Conservation (phyloP, 2,113 vertebrate species). For the Alethe diademata region DNA sequence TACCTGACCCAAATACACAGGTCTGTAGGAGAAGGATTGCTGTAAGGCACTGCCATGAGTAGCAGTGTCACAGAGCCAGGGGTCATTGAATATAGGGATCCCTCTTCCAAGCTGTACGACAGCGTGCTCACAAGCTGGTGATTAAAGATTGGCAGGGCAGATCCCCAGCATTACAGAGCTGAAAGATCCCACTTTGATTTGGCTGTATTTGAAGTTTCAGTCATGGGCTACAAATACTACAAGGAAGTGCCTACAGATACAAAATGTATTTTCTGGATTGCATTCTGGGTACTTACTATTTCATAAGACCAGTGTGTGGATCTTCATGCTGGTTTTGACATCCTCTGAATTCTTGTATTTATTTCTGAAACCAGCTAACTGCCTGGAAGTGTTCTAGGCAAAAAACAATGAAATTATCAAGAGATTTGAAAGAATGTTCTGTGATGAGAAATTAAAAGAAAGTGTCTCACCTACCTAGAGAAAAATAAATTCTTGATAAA, state of each 20-base stretch:
- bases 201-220: not conserved
- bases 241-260: not conserved
- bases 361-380: conserved; percentile 1
- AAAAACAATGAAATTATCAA: not conserved
- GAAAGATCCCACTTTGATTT: not conserved
- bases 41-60: not conserved
- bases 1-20: not conserved
- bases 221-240: rapidly evolving
- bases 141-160: not conserved
- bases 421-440: not conserved
- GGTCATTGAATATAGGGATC: not conserved
- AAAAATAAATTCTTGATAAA: not conserved
- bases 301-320: rapidly evolving
- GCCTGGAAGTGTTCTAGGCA: not conserved
- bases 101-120: not conserved
- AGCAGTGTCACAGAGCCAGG: not conserved
- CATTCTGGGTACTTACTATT: not conserved
- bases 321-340: not conserved
- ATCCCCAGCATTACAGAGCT: not conserved
- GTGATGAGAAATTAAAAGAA: not conserved
- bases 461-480: not conserved
- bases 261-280: not conserved
- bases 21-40: rapidly evolving
- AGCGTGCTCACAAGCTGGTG: not conserved
- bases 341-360: not conserved